Evolutionary conservation across 2,888 invertebrate genomes (phyloP).

Genomic region (Ectemnius cavifrons): DNA sequence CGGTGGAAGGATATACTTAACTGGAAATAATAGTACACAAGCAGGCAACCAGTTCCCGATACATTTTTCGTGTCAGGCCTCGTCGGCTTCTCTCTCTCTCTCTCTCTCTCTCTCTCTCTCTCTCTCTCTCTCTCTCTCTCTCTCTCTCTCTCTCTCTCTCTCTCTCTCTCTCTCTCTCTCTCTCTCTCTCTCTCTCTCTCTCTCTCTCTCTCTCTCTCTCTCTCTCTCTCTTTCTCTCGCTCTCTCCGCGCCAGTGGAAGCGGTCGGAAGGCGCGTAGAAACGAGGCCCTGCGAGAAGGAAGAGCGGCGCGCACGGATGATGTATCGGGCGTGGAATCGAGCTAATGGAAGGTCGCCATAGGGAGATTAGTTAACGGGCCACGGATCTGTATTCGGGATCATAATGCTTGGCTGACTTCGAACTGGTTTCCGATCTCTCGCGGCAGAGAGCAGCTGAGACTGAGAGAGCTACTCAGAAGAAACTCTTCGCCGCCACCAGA

Average conservation of each 20-base stretch:
- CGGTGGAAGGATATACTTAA: not conserved
- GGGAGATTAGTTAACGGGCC: constrained; percentile 70
- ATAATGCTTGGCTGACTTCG: constrained; percentile 68
- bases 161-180: no score
- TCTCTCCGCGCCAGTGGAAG: constrained; percentile 19
- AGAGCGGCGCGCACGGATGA: constrained; percentile 51
- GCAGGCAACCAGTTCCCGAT: no score
- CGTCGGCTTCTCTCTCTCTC: constrained; percentile 4
- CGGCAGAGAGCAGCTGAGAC: constrained; percentile 15
- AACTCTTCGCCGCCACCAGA: not conserved
- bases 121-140: no score
- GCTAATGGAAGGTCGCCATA: constrained; percentile 70
- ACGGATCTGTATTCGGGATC: constrained; percentile 66
- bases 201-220: no score
- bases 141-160: no score
- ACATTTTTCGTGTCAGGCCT: constrained; percentile 25
- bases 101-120: no score
- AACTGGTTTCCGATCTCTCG: constrained; percentile 64
- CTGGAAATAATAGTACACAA: no score
- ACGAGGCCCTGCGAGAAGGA: constrained; percentile 32
- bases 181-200: no score
- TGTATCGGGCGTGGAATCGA: constrained; percentile 69
- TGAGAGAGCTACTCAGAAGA: not conserved
- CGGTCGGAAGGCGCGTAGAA: constrained; percentile 19
- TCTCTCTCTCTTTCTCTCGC: no score